A percentile compares a stretch with the other conserved stretches of the same genome.
Evolutionary conservation across 2,888 invertebrate species (phyloP).

Genomic region (Amblyjoppa proteus): DNA sequence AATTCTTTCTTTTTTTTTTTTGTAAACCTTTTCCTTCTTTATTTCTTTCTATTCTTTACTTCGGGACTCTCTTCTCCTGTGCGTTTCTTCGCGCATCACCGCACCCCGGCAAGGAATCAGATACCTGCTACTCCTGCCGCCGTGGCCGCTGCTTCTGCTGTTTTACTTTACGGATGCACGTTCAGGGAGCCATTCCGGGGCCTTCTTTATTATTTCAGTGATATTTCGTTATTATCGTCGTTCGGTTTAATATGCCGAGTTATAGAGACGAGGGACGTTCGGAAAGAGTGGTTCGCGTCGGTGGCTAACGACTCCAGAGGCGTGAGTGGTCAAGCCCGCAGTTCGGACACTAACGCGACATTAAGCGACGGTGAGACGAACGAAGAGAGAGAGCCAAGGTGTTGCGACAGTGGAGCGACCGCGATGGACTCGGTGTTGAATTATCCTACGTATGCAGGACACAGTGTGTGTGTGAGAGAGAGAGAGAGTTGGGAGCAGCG

Average conservation of each 20-base stretch:
- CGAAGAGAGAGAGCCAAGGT: constrained; percentile 39
- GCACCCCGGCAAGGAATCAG: constrained; percentile 64
- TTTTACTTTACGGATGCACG: constrained; percentile 45
- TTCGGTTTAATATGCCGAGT: constrained; percentile 43
- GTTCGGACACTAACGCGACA: constrained; percentile 79
- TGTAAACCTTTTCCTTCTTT: constrained; percentile 49
- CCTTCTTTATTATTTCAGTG: constrained; percentile 49
- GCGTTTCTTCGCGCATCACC: constrained; percentile 65
- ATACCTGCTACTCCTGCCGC: constrained; percentile 51
- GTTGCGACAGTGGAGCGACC: constrained; percentile 63
- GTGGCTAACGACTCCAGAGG: constrained; percentile 50
- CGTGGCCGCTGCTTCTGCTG: constrained; percentile 6
- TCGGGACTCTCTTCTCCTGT: constrained; percentile 53
- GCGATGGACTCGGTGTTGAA: constrained; percentile 59
- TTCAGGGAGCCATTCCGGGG: constrained; percentile 57
- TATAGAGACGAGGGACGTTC: constrained; percentile 13
- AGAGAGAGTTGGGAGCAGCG: constrained; percentile 76
- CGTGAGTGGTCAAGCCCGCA: constrained; percentile 59
- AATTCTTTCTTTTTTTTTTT: constrained; percentile 46
- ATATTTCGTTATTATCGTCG: constrained; percentile 58
- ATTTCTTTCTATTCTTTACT: constrained; percentile 55
- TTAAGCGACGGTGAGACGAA: constrained; percentile 57
- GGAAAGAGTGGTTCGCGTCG: constrained; percentile 37
- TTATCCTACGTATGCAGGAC: constrained; percentile 49
- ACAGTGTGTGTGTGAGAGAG: constrained; percentile 60